Conservation (phyloP, 37 sponge, comb jelly and placozoan genomes). For the Chondrosia reniformis region DNA sequence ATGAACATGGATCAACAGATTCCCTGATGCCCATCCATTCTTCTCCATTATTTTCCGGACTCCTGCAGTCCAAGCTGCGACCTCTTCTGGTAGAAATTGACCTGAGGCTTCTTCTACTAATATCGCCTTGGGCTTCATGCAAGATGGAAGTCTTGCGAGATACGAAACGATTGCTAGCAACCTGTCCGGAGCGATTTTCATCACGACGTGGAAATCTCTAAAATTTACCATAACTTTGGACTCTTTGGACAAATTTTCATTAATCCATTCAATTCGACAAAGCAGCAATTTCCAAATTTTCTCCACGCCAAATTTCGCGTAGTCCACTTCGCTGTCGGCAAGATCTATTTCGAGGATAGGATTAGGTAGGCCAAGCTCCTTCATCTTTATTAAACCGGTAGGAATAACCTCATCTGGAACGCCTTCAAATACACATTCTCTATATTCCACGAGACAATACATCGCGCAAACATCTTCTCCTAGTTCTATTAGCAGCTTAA, state of each 20-base stretch:
- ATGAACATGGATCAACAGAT: conserved; percentile 51
- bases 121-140: conserved; percentile 24
- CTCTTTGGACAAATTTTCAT: conserved; percentile 1
- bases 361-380: conserved; percentile 30
- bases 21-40: conserved; percentile 31
- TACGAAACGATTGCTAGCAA: conserved; percentile 21
- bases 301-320: neutral
- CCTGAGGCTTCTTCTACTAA: conserved; percentile 31
- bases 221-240: conserved; percentile 30
- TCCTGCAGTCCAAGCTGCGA: conserved; percentile 15
- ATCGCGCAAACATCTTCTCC: conserved; percentile 32
- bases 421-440: conserved; percentile 12
- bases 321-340: conserved; percentile 19
- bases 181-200: conserved; percentile 17
- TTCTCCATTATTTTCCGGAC: conserved; percentile 22
- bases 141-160: conserved; percentile 10
- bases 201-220: conserved; percentile 29
- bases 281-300: conserved; percentile 26
- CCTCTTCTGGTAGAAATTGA: conserved; percentile 9
- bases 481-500: conserved; percentile 16
- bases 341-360: conserved; percentile 39
- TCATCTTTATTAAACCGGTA: conserved; percentile 18
- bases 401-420: conserved; percentile 25
- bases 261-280: conserved; percentile 19
- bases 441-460: conserved; percentile 22